Percentiles rank a stretch among this genome's conserved stretches.
Conservation (phyloP, 2,888 invertebrate genomes). For the Baronia brevicornis region DNA sequence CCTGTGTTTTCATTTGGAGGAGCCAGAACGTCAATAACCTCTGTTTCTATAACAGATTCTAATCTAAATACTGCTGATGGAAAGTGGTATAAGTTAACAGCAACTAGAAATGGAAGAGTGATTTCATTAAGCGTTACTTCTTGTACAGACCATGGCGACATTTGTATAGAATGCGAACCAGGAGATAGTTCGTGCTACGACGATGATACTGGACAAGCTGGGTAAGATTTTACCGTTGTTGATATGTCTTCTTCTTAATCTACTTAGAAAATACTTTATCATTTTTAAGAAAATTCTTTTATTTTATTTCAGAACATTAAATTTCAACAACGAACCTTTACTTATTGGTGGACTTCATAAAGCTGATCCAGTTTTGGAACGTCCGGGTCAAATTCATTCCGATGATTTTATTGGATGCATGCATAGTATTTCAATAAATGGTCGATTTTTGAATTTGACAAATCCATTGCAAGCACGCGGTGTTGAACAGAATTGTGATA, state of each 20-base stretch:
- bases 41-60: conserved; percentile 80
- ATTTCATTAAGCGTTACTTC: conserved; percentile 88
- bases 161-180: conserved; percentile 90
- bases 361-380: conserved; percentile 90
- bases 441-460: conserved; percentile 86
- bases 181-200: conserved; percentile 88
- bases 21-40: conserved; percentile 89
- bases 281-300: conserved; percentile 6
- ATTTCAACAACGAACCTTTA: conserved; percentile 92
- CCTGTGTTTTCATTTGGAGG: conserved; percentile 94
- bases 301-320: conserved; percentile 83
- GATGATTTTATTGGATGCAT: conserved; percentile 97
- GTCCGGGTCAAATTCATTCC: conserved; percentile 92
- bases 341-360: conserved; percentile 89
- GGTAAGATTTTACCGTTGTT: conserved; percentile 79
- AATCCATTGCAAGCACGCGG: conserved; percentile 83
- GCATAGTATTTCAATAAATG: conserved; percentile 92
- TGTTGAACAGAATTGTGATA: conserved; percentile 84
- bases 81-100: conserved; percentile 93
- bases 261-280: background rate
- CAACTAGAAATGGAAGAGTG: conserved; percentile 91
- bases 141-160: conserved; percentile 90
- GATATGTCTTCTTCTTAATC: background rate
- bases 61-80: conserved; percentile 86
- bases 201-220: conserved; percentile 90